Percentiles rank a stretch among this genome's conserved stretches.
Conservation (phyloP, 2,888 invertebrate species). For the Platycnemis pennipes region DNA sequence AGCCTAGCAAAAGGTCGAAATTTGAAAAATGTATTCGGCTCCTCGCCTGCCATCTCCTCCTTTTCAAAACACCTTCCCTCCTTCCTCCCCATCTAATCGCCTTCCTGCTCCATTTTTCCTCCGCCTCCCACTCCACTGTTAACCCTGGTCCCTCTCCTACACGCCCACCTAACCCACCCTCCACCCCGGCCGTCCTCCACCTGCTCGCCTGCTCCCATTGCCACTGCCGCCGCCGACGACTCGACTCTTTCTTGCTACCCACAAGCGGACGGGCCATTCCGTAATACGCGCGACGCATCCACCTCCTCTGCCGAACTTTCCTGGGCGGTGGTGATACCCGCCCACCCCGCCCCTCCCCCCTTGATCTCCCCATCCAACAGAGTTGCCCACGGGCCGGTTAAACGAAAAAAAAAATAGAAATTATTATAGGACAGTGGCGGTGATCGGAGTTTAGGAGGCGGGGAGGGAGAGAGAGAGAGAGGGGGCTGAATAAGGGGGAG, state of each 20-base stretch:
- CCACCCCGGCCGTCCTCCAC: neutral
- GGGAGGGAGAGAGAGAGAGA: neutral
- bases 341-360: neutral
- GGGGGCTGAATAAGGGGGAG: neutral
- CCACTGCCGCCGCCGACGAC: neutral
- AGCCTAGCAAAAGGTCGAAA: neutral
- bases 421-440: conserved; percentile 30
- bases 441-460: neutral
- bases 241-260: too few relatives aligned
- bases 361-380: neutral
- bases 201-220: neutral
- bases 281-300: conserved; percentile 6
- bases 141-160: neutral
- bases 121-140: too few relatives aligned
- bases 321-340: neutral
- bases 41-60: neutral
- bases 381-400: neutral
- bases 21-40: neutral
- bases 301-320: conserved; percentile 4
- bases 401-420: neutral
- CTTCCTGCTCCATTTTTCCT: neutral
- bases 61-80: neutral
- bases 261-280: neutral
- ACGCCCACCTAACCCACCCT: neutral
- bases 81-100: neutral